A percentile compares a stretch with the other conserved stretches of the same genome.
Conservation (phyloP, 2,888 invertebrate genomes). For the Ethmia dodecea region DNA sequence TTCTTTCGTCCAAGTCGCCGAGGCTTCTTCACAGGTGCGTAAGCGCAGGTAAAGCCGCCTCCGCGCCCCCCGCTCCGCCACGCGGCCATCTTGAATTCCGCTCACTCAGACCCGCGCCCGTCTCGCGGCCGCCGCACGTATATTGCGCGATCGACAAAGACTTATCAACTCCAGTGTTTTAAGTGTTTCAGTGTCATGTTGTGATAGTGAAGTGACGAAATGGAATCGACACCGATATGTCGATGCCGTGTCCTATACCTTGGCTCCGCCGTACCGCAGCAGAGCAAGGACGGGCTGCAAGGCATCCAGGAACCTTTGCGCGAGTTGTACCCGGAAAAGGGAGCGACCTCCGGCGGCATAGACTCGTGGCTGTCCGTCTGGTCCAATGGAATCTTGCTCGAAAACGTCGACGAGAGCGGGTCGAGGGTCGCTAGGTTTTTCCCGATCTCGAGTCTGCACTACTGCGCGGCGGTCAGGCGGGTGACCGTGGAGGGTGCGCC, state of each 20-base stretch:
- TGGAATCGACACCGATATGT: constrained; percentile 95
- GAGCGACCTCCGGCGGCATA: constrained; percentile 92
- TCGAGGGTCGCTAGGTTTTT: constrained; percentile 97
- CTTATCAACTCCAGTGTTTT: constrained; percentile 1
- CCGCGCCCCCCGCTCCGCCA: constrained; percentile 22
- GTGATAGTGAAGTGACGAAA: constrained; percentile 69
- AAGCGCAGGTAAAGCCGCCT: constrained; percentile 53
- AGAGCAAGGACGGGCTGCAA: constrained; percentile 98
- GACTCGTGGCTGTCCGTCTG: constrained; percentile 98
- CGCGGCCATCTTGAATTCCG: constrained; percentile 73
- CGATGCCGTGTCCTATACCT: constrained; percentile 97
- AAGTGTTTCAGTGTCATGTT: constrained; percentile 63
- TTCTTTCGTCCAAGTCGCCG: too few relatives aligned
- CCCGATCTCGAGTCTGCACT: constrained; percentile 96
- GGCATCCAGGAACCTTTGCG: constrained; percentile 98
- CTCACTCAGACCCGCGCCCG: constrained; percentile 71
- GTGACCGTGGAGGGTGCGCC: constrained; percentile 87
- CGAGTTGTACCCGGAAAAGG: constrained; percentile 97
- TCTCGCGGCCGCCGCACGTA: constrained; percentile 63
- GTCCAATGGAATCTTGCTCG: constrained; percentile 96
- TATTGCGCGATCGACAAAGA: constrained; percentile 23
- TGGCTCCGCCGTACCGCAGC: constrained; percentile 97
- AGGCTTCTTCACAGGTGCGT: constrained; percentile 66
- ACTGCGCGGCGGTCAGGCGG: constrained; percentile 96
- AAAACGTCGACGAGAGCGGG: constrained; percentile 97